phyloP scores from a whole-genome alignment of 1,140 invertebrate species.

The Drosophila subpulchrella region DNA sequence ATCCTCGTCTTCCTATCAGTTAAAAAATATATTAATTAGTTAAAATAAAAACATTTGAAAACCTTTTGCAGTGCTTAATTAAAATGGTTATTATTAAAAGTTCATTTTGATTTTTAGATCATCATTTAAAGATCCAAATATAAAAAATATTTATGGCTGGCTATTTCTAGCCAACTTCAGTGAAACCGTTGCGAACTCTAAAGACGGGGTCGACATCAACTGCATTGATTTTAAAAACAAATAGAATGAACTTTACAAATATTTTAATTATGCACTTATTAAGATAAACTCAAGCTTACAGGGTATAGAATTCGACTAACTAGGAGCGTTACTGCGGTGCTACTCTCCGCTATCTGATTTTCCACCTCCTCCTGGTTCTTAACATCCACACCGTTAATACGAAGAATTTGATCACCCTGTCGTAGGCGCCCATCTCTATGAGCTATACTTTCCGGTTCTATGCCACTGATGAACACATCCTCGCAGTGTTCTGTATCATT shows the following conservation, averaged over 20 bases:
- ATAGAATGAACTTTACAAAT: neutral
- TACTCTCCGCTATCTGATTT: constrained; percentile 84
- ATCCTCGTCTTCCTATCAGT: constrained; percentile 53
- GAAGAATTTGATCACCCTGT: constrained; percentile 91
- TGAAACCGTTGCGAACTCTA: no score
- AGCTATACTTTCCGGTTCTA: constrained; percentile 89
- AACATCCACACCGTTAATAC: constrained; percentile 87
- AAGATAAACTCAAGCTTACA: constrained; percentile 69
- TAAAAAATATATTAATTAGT: neutral
- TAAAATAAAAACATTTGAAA: neutral
- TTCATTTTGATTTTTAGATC: neutral
- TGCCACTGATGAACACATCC: constrained; percentile 90
- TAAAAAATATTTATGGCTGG: neutral
- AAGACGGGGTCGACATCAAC: no score
- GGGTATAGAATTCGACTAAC: constrained; percentile 86
- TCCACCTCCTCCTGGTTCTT: constrained; percentile 87
- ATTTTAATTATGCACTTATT: constrained; percentile 5
- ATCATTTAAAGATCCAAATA: neutral
- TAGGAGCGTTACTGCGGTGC: constrained; percentile 86
- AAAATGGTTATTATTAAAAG: neutral
- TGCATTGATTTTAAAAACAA: neutral
- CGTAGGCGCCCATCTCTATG: constrained; percentile 88
- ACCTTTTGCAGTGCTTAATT: neutral
- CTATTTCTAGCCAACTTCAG: no score
- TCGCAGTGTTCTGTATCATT: constrained; percentile 84